Percentiles rank a stretch among this genome's conserved stretches.
Conservation (phyloP, 2,113 vertebrate genomes). For the Corythoichthys haematopterus region DNA sequence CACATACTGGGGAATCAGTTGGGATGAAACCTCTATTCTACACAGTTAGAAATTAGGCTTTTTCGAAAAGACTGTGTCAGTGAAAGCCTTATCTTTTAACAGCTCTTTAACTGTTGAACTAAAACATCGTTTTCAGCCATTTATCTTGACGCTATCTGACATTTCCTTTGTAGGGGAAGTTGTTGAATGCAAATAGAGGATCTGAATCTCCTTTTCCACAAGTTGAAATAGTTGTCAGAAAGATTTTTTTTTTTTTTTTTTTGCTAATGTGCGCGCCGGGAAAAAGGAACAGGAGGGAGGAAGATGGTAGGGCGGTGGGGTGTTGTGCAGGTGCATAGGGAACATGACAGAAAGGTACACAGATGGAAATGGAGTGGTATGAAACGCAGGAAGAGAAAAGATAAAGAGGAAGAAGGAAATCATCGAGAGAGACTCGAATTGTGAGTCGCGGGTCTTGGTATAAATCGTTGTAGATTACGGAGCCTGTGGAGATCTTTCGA, state of each 20-base stretch:
- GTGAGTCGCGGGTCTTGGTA: slow-evolving; percentile 49
- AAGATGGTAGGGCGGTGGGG: slow-evolving; percentile 18
- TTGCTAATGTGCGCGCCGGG: slow-evolving; percentile 34
- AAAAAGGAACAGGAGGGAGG: slow-evolving; percentile 20
- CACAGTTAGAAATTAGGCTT: neutral
- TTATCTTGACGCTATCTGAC: slow-evolving; percentile 1
- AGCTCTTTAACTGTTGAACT: slow-evolving; percentile 16
- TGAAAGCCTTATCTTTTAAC: slow-evolving; percentile 5
- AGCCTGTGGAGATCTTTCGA: slow-evolving; percentile 64
- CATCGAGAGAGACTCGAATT: slow-evolving; percentile 40
- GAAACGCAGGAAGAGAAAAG: slow-evolving; percentile 39
- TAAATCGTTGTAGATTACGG: slow-evolving; percentile 62
- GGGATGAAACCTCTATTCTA: neutral
- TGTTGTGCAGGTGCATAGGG: slow-evolving; percentile 47
- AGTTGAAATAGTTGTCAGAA: slow-evolving; percentile 42
- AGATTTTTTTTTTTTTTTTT: slow-evolving; percentile 45
- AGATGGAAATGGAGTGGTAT: slow-evolving; percentile 36
- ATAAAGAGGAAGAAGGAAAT: slow-evolving; percentile 60
- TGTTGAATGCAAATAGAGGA: slow-evolving; percentile 4
- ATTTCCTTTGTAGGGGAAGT: slow-evolving; percentile 26
- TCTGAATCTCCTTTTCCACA: slow-evolving; percentile 39
- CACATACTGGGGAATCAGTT: neutral
- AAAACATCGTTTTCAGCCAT: slow-evolving; percentile 1
- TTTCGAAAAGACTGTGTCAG: neutral
- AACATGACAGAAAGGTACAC: slow-evolving; percentile 50